phyloP scores from a whole-genome alignment of 2,888 invertebrate species.

The Zelleria hepariella region DNA sequence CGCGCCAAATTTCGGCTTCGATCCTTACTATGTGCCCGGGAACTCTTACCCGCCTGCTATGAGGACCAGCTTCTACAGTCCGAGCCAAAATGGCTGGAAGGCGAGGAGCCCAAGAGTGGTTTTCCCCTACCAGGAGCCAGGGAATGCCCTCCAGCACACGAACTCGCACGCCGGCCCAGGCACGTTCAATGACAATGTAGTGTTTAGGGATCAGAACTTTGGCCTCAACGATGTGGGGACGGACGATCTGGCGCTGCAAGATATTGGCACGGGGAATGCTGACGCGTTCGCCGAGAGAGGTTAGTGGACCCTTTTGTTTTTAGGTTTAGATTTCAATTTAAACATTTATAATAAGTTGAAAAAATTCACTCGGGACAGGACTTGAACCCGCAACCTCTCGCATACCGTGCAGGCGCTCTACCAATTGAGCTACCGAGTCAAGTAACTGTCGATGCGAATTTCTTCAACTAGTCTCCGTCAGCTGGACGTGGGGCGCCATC shows the following conservation, averaged over 20 bases:
- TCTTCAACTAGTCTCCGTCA: no score
- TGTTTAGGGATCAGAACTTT: conserved; percentile 74
- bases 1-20: conserved; percentile 49
- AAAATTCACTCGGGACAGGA: no score
- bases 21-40: conserved; percentile 30
- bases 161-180: conserved; percentile 40
- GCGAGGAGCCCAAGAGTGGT: conserved; percentile 62
- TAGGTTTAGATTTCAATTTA: background rate
- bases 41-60: conserved; percentile 35
- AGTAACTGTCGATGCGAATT: no score
- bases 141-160: conserved; percentile 45
- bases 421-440: no score
- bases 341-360: background rate
- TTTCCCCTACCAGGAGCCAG: conserved; percentile 57
- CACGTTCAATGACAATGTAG: conserved; percentile 51
- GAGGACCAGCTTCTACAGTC: conserved; percentile 41
- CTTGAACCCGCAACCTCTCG: no score
- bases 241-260: conserved; percentile 75
- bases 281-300: conserved; percentile 76
- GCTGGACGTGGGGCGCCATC: no score
- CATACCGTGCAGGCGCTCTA: no score
- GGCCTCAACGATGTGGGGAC: conserved; percentile 71
- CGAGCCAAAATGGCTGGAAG: conserved; percentile 46
- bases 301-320: conserved; percentile 41
- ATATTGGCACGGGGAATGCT: conserved; percentile 65